Evolutionary conservation across 2,113 vertebrate species (phyloP), one percentile per base, ranked within the genome.

Genomic region (Bufo bufo): DNA sequence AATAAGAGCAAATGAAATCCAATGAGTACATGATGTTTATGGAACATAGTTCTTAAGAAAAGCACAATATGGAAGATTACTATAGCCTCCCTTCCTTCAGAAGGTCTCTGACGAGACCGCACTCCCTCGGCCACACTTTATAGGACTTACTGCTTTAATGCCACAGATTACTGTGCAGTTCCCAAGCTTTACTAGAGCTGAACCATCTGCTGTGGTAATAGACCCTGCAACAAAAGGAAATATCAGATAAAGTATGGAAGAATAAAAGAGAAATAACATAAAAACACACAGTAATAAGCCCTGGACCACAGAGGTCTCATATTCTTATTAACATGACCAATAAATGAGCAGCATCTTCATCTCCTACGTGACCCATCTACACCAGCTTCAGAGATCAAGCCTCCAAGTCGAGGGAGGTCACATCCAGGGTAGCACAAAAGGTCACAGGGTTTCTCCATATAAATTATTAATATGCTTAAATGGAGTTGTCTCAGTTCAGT

Each of bases 111-210:
- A 71, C 47, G 56, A 43, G 10, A 54, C 63, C 71, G 33, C 63
- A 52, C 47, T 83, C 20, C 45, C 61, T 19, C 16, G 1, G 13
- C n/a, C n/a, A 7, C 52, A 87, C 47, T 72, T 90, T 54, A 23
- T 50, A 72, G 86, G 82, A 91, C 91, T 84, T 96, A 99, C 98
- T 91, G 95, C 97, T 95, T 99, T 99, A 83, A 99, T 93, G 63
- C 98, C 98, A 91, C 98, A 99, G 79, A 99, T 96, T 69, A 99
- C 95, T 0, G 98, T 98, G 2, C 97, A 99, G 92, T 99, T 99
- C 90, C 98, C 98, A 69, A 99, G 90, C 92, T 98, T 99, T 87
- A 99, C 97, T 91, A 99, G 91, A 19, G 98, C 97, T 49, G 98
- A 99, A 77, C 97, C 98, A 86, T 99, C 96, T 11, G 98, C 97